These are phyloP conservation scores for Reticulitermes lucifugus DNA, from an alignment of 2,888 invertebrate species.

Conservation along the genomic window DNA sequence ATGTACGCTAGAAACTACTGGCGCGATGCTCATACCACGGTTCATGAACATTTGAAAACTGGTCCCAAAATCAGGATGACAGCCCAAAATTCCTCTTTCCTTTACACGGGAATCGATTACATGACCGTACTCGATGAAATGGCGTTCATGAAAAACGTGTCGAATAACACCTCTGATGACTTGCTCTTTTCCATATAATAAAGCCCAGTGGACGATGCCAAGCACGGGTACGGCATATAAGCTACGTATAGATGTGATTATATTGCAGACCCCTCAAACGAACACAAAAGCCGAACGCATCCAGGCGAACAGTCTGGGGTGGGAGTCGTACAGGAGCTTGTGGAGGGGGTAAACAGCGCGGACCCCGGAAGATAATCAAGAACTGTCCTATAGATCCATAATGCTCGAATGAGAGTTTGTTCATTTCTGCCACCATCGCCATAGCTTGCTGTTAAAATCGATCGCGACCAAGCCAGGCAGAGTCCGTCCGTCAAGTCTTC, in stretches of 20 bases:
- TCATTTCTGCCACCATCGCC: slow-evolving; percentile 30
- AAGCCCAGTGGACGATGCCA: slow-evolving; percentile 3
- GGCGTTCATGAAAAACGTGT: neutral
- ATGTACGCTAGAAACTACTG: no score
- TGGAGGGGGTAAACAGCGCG: neutral
- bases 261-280: slow-evolving; percentile 11
- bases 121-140: no score
- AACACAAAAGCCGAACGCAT: slow-evolving; percentile 10
- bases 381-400: slow-evolving; percentile 24
- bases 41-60: no score
- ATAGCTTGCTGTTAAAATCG: slow-evolving; percentile 14
- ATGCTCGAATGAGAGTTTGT: slow-evolving; percentile 22
- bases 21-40: no score
- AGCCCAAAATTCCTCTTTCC: no score
- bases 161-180: neutral
- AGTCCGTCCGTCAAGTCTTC: neutral
- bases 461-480: slow-evolving; percentile 18
- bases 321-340: neutral
- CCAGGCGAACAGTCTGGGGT: neutral
- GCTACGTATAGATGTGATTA: slow-evolving; percentile 32
- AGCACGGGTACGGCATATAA: neutral
- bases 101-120: no score
- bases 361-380: slow-evolving; percentile 23
- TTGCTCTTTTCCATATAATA: slow-evolving; percentile 16
- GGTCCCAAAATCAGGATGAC: no score